These are phyloP conservation scores for Sporophila hypoxantha DNA, from an alignment of 2,113 vertebrate species.

Conservation along the genomic window DNA sequence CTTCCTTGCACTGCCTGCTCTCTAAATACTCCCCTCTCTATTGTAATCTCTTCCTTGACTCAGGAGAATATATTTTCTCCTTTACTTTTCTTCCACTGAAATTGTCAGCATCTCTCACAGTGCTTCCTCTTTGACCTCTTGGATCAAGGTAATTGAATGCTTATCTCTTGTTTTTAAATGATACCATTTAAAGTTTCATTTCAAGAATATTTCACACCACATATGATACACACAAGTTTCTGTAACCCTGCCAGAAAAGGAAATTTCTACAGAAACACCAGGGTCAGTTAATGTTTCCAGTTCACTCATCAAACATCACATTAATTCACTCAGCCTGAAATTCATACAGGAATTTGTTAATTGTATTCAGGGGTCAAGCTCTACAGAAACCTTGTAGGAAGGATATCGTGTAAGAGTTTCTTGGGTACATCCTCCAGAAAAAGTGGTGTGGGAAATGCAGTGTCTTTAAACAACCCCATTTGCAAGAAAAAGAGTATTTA, in stretches of 20 bases:
- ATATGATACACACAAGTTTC: not conserved
- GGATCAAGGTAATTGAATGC: not conserved
- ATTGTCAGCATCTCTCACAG: not conserved
- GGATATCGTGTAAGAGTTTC: not conserved
- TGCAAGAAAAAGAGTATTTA: not conserved
- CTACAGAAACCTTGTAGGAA: not conserved
- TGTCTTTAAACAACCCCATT: not conserved
- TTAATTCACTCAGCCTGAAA: not conserved
- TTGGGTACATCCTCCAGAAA: not conserved
- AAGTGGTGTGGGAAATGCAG: not conserved
- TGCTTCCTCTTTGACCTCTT: not conserved
- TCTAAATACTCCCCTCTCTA: not conserved
- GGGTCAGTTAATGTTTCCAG: not conserved
- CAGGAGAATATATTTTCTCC: not conserved
- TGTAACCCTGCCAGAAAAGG: not conserved
- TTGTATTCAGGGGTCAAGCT: not conserved
- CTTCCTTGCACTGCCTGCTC: not conserved
- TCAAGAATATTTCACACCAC: not conserved
- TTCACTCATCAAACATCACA: not conserved
- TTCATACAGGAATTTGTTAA: not conserved
- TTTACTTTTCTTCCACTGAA: not conserved
- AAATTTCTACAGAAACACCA: not conserved
- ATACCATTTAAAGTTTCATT: not conserved
- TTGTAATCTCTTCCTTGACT: not conserved
- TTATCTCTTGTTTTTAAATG: conserved; percentile 3